These are phyloP conservation scores for Cosmorhoe ocellata DNA, from an alignment of 2,888 invertebrate species.

Conservation along the genomic window DNA sequence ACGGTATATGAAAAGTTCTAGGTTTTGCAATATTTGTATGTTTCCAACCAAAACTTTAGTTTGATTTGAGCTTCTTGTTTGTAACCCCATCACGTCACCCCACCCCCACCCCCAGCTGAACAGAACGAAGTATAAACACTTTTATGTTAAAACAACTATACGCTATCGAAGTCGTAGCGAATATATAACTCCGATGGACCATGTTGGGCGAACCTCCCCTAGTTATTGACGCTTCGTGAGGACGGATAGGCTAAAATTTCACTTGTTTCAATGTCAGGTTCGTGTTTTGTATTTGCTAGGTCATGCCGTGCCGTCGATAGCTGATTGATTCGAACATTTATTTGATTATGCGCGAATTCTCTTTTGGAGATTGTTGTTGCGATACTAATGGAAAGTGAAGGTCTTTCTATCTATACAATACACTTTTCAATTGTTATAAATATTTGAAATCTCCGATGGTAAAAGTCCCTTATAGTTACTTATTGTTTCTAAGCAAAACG, in stretches of 20 bases:
- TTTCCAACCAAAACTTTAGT: too few relatives aligned
- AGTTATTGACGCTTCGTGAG: slow-evolving; percentile 53
- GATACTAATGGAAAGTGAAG: slow-evolving; percentile 24
- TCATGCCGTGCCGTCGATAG: slow-evolving; percentile 33
- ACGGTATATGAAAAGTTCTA: too few relatives aligned
- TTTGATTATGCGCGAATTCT: slow-evolving; percentile 34
- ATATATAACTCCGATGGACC: background rate
- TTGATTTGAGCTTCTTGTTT: too few relatives aligned
- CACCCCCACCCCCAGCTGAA: too few relatives aligned
- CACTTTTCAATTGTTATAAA: background rate
- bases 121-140: too few relatives aligned
- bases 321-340: slow-evolving; percentile 34
- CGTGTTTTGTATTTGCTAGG: slow-evolving; percentile 28
- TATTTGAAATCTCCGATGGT: too few relatives aligned
- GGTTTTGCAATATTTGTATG: too few relatives aligned
- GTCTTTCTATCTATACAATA: slow-evolving; percentile 8
- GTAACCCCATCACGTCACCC: too few relatives aligned
- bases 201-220: background rate
- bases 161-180: too few relatives aligned
- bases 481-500: too few relatives aligned
- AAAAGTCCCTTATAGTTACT: too few relatives aligned
- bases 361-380: slow-evolving; percentile 23
- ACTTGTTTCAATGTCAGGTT: slow-evolving; percentile 60
- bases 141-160: too few relatives aligned
- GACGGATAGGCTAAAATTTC: slow-evolving; percentile 47